phyloP scores from a whole-genome alignment of 2,797 vertebrate genomes.

The Sebastes reedi region DNA sequence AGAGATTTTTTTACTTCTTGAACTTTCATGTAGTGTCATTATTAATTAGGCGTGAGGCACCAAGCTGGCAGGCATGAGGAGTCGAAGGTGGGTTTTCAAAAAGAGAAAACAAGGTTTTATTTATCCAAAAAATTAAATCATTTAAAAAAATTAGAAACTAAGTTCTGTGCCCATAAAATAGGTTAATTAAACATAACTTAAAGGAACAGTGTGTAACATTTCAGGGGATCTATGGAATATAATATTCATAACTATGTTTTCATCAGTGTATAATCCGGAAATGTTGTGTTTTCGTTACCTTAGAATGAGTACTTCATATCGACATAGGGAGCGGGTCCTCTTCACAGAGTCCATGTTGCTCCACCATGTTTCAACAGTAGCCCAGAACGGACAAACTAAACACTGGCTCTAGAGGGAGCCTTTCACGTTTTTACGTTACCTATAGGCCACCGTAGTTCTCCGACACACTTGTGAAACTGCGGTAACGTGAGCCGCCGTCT shows the following conservation, averaged over 20 bases:
- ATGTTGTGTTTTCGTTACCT: too few relatives aligned
- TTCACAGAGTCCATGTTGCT: too few relatives aligned
- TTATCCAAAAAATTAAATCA: background rate
- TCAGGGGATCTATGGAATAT: background rate
- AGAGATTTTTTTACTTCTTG: background rate
- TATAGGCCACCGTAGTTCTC: fast-evolving
- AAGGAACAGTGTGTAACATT: background rate
- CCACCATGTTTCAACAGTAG: too few relatives aligned
- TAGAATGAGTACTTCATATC: too few relatives aligned
- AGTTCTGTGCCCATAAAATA: background rate
- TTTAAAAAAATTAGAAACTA: too few relatives aligned
- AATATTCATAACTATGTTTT: background rate
- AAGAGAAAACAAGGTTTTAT: background rate
- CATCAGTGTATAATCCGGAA: background rate
- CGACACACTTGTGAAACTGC: too few relatives aligned
- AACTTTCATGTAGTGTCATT: background rate
- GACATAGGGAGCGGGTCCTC: fast-evolving
- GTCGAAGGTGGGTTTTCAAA: background rate
- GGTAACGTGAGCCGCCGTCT: too few relatives aligned
- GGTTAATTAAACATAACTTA: background rate
- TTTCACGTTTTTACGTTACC: too few relatives aligned
- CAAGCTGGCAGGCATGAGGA: background rate
- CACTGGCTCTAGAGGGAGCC: too few relatives aligned
- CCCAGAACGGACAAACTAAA: fast-evolving
- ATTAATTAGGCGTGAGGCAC: background rate